A percentile compares a stretch with the other conserved stretches of the same genome.
phyloP scores from a whole-genome alignment of 2,113 vertebrate genomes.

The Sitta europaea region DNA sequence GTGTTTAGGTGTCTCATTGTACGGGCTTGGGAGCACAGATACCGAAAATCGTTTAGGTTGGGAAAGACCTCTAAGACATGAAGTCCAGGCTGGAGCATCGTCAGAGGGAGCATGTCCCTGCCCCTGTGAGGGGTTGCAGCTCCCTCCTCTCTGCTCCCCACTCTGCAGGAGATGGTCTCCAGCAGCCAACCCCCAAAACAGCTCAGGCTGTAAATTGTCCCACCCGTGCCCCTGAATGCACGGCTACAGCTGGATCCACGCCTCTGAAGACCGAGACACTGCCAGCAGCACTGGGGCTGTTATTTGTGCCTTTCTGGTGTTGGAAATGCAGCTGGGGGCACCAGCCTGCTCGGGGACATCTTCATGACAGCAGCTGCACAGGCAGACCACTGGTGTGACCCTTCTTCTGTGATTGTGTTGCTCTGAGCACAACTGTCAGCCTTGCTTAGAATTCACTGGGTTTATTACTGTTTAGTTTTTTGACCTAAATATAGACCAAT shows the following conservation, averaged over 20 bases:
- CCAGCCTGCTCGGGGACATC: not conserved
- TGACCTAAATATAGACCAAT: not conserved
- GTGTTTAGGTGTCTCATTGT: not conserved
- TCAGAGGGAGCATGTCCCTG: not conserved
- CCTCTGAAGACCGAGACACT: not conserved
- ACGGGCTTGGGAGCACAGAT: not conserved
- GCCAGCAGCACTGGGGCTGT: not conserved
- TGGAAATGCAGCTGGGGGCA: not conserved
- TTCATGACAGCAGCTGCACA: not conserved
- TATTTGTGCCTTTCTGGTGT: not conserved
- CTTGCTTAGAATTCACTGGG: not conserved
- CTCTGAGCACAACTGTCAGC: not conserved
- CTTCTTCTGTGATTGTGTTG: not conserved
- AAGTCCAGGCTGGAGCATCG: not conserved
- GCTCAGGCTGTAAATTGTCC: not conserved
- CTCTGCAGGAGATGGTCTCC: not conserved
- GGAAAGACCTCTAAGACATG: not conserved
- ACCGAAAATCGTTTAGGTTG: not conserved
- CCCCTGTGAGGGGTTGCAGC: fast-evolving
- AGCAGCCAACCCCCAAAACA: not conserved
- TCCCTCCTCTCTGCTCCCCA: not conserved
- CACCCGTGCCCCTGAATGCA: fast-evolving
- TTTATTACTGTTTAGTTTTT: not conserved
- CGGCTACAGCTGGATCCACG: not conserved
- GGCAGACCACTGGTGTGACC: not conserved